Percentiles rank a stretch among this genome's conserved stretches.
Conservation (phyloP, 2,113 vertebrate species). For the Crotophaga sulcirostris region DNA sequence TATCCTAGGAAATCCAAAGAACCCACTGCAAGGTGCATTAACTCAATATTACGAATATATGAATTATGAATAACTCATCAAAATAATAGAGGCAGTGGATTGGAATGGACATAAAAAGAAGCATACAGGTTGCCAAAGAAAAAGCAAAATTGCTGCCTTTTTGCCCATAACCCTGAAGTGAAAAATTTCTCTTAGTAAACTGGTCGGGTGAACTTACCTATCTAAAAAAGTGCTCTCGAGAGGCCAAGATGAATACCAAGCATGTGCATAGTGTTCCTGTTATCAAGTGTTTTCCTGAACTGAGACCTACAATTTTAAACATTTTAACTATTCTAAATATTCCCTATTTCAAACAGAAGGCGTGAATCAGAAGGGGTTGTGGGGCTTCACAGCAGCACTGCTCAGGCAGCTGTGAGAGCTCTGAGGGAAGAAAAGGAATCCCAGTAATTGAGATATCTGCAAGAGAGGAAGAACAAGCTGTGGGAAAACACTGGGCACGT, state of each 20-base stretch:
- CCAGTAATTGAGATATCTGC: not conserved
- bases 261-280: slow-evolving; percentile 36
- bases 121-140: not conserved
- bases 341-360: slow-evolving; percentile 4
- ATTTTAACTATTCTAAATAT: slow-evolving; percentile 32
- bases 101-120: not conserved
- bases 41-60: no score
- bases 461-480: not conserved
- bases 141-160: not conserved
- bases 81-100: not conserved
- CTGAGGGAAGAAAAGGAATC: slow-evolving; percentile 38
- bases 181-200: not conserved
- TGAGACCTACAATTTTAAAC: not conserved
- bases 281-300: slow-evolving; percentile 45
- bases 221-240: slow-evolving; percentile 16
- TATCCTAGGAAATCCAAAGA: not conserved
- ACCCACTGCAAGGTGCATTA: not conserved
- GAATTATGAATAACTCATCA: not conserved
- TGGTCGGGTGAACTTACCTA: slow-evolving; percentile 15
- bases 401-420: not conserved
- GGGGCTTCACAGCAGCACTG: not conserved
- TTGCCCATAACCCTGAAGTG: not conserved
- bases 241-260: not conserved
- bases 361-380: not conserved
- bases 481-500: not conserved